Conservation (phyloP, 2,888 invertebrate genomes). For the Drosophila buzzatii region DNA sequence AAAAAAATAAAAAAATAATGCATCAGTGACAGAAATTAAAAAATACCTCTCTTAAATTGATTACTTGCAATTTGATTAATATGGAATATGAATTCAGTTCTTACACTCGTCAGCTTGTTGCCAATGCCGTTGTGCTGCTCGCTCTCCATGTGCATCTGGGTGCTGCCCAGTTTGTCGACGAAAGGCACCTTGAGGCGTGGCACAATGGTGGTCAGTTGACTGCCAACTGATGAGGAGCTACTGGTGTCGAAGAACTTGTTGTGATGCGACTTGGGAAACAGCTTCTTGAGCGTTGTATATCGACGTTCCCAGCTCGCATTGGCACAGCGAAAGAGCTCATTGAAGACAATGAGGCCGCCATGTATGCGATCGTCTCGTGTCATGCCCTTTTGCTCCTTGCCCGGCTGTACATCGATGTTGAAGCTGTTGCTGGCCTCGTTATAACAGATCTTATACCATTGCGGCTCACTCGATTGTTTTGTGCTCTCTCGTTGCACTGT, state of each 20-base stretch:
- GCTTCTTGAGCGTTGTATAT: constrained; percentile 90
- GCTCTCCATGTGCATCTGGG: constrained; percentile 76
- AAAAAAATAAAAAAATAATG: not conserved
- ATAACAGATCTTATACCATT: constrained; percentile 97
- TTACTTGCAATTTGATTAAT: not conserved
- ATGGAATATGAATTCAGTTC: constrained; percentile 11
- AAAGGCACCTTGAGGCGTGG: constrained; percentile 86
- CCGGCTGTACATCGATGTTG: constrained; percentile 87
- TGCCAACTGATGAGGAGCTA: constrained; percentile 51
- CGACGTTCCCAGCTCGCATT: constrained; percentile 94
- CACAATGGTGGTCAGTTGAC: constrained; percentile 80
- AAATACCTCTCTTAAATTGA: not conserved
- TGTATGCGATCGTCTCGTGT: constrained; percentile 96
- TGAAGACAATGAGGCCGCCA: constrained; percentile 95
- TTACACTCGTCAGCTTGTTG: constrained; percentile 76
- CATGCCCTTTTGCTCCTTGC: constrained; percentile 90
- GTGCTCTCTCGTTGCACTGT: constrained; percentile 98
- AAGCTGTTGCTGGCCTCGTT: constrained; percentile 94
- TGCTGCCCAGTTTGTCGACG: constrained; percentile 82
- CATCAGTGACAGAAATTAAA: not conserved
- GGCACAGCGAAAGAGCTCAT: constrained; percentile 96
- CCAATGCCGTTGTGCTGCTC: constrained; percentile 75
- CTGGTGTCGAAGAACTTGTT: constrained; percentile 72
- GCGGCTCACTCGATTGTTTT: constrained; percentile 94
- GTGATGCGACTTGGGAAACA: constrained; percentile 84